Conservation (phyloP, 2,113 vertebrate species). For the Corvus moneduloides region DNA sequence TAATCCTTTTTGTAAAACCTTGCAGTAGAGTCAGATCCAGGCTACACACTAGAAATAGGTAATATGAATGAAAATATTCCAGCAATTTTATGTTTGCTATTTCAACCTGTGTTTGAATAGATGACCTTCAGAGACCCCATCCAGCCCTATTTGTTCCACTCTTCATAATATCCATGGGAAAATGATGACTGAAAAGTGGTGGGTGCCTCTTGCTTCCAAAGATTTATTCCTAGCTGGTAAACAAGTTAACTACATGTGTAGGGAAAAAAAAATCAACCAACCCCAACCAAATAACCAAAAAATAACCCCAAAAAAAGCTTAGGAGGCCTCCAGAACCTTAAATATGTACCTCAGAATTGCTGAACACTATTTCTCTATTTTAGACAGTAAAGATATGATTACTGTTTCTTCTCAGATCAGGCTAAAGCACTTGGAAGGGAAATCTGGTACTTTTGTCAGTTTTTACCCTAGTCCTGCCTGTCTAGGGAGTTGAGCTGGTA, state of each 20-base stretch:
- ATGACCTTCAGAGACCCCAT: background rate
- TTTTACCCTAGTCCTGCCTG: background rate
- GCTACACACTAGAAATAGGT: background rate
- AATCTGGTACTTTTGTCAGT: background rate
- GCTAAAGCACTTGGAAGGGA: background rate
- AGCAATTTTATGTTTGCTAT: background rate
- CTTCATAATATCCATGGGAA: background rate
- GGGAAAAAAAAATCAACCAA: background rate
- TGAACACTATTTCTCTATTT: background rate
- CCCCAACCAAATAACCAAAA: background rate
- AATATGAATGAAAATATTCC: background rate
- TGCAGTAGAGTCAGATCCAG: background rate
- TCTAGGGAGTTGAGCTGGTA: background rate
- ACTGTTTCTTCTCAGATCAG: background rate
- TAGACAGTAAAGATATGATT: background rate
- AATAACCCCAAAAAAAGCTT: background rate
- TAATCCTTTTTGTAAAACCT: background rate
- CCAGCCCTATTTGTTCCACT: background rate
- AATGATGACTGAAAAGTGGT: background rate
- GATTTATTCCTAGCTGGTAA: background rate
- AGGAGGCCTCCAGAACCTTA: background rate
- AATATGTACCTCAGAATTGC: background rate
- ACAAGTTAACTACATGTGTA: background rate
- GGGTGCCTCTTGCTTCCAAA: background rate
- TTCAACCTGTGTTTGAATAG: background rate